Conservation (phyloP, 2,113 vertebrate genomes). For the Triplophysa siluroides region DNA sequence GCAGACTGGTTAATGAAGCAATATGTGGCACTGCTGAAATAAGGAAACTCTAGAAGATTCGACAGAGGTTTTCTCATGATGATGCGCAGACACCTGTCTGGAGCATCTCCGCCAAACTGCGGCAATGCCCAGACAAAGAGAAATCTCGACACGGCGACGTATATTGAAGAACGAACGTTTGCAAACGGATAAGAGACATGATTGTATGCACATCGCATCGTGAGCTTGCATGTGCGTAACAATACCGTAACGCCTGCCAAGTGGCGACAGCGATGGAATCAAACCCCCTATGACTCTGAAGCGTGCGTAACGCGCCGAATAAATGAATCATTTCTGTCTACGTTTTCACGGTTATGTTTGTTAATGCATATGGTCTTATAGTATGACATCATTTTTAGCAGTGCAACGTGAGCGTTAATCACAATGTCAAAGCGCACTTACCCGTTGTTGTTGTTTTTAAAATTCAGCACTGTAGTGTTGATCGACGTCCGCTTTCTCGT, state of each 20-base stretch:
- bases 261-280: slow-evolving; percentile 5
- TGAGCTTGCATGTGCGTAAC: not conserved
- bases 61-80: not conserved
- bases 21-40: not conserved
- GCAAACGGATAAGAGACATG: not conserved
- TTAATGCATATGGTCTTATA: not conserved
- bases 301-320: not conserved
- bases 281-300: not conserved
- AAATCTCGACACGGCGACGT: not conserved
- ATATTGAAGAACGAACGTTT: not conserved
- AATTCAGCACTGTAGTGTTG: slow-evolving; percentile 37
- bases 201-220: not conserved
- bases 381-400: not conserved
- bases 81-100: slow-evolving; percentile 37
- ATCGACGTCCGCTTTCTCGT: slow-evolving; percentile 36
- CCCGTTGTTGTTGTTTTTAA: slow-evolving; percentile 43
- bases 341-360: not conserved
- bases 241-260: slow-evolving; percentile 9
- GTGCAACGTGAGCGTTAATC: not conserved
- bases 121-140: slow-evolving; percentile 27
- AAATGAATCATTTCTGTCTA: not conserved
- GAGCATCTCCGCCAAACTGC: slow-evolving; percentile 35
- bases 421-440: slow-evolving; percentile 28
- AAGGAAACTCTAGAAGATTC: slow-evolving; percentile 21
- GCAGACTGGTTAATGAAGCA: not conserved